Evolutionary conservation across 2,797 vertebrate genomes (phyloP).

Genomic region (Botia almorhae): DNA sequence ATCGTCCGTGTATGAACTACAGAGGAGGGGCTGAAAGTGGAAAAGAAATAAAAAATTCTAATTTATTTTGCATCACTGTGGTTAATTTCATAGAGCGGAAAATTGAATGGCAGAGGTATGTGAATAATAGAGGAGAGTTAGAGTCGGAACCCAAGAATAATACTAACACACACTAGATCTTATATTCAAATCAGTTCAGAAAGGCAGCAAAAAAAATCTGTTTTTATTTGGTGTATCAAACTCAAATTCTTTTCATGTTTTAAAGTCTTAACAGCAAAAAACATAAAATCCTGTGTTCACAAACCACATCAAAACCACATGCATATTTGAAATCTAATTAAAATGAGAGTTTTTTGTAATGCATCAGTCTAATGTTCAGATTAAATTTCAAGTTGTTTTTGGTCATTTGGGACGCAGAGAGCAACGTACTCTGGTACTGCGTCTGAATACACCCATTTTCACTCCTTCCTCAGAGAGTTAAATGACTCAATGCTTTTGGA

Average conservation of each 20-base stretch:
- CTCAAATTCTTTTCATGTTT: background rate
- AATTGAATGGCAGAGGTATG: conserved; percentile 29
- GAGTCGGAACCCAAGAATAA: background rate
- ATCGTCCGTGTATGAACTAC: conserved; percentile 16
- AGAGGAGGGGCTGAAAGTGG: background rate
- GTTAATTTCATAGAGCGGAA: conserved; percentile 41
- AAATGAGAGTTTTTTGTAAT: no score
- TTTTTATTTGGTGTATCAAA: background rate
- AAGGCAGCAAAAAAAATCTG: no score
- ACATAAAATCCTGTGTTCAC: no score
- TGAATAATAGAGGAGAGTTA: conserved; percentile 36
- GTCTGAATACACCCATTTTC: background rate
- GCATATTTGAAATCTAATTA: background rate
- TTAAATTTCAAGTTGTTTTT: background rate
- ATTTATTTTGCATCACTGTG: conserved; percentile 33
- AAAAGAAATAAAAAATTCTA: conserved; percentile 6
- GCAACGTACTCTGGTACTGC: background rate
- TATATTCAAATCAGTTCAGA: no score
- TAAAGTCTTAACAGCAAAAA: no score
- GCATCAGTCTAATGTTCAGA: background rate
- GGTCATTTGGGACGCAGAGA: background rate
- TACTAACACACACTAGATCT: background rate
- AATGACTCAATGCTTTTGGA: background rate
- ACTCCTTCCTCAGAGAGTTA: background rate
- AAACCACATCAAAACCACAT: background rate